phyloP scores from a whole-genome alignment of 1,140 invertebrate genomes.

The Zaprionus tsacasi region DNA sequence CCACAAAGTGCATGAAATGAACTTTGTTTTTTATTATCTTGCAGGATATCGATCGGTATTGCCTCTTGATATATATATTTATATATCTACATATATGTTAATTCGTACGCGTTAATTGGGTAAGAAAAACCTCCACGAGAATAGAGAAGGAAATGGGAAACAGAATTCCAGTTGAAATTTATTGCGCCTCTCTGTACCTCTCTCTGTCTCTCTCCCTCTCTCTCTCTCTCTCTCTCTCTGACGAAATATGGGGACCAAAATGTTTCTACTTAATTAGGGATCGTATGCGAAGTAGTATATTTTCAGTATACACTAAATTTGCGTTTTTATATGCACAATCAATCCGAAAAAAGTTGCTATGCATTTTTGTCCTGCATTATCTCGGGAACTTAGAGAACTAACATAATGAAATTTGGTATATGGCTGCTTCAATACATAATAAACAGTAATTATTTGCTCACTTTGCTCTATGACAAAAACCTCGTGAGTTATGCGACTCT shows the following conservation, averaged over 20 bases:
- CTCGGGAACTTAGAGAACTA: background rate
- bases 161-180: conserved; percentile 50
- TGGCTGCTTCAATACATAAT: background rate
- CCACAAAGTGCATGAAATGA: conserved; percentile 40
- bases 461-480: background rate
- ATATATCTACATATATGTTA: conserved; percentile 70
- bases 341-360: too few species aligned
- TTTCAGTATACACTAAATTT: background rate
- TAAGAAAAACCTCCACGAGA: conserved; percentile 6
- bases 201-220: too few species aligned
- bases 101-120: conserved; percentile 68
- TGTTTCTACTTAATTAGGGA: background rate
- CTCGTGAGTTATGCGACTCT: too few species aligned
- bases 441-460: background rate
- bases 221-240: too few species aligned
- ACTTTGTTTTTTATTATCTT: conserved; percentile 72
- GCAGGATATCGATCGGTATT: conserved; percentile 57
- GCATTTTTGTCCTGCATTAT: background rate
- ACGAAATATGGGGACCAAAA: background rate
- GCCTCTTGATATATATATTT: background rate
- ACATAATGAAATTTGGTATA: background rate
- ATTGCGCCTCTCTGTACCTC: conserved; percentile 29
- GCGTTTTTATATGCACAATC: background rate
- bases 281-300: background rate
- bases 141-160: conserved; percentile 15